Evolutionary conservation across 2,113 vertebrate genomes (phyloP).

Genomic region (Nematolebias whitei): DNA sequence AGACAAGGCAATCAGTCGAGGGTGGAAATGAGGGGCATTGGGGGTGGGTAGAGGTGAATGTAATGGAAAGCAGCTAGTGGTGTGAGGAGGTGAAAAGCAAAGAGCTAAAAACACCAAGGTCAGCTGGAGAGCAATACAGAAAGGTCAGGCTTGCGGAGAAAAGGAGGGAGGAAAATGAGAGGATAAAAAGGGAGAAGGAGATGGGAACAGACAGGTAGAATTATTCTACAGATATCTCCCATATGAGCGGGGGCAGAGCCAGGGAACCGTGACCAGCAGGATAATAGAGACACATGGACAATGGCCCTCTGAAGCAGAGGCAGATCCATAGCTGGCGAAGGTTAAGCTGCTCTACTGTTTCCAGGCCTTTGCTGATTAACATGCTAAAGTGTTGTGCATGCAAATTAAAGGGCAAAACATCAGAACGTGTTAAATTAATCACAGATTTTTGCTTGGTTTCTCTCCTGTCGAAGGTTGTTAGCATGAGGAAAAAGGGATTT

Average conservation of each 20-base stretch:
- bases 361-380: slow-evolving; percentile 26
- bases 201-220: slow-evolving; percentile 72
- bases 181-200: slow-evolving; percentile 36
- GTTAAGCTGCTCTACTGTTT: slow-evolving; percentile 48
- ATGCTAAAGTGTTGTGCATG: slow-evolving; percentile 35
- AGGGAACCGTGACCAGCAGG: slow-evolving; percentile 60
- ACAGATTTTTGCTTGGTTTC: background rate
- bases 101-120: slow-evolving; percentile 69
- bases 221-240: slow-evolving; percentile 67
- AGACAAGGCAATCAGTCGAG: slow-evolving; percentile 40
- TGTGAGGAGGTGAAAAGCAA: slow-evolving; percentile 42
- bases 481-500: slow-evolving; percentile 9
- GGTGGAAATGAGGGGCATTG: slow-evolving; percentile 39
- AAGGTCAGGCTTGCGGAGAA: slow-evolving; percentile 51
- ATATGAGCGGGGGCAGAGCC: slow-evolving; percentile 50
- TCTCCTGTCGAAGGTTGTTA: slow-evolving; percentile 3
- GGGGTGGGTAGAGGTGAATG: slow-evolving; percentile 21
- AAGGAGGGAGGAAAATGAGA: background rate
- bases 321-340: slow-evolving; percentile 46
- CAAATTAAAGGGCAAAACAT: slow-evolving; percentile 37
- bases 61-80: slow-evolving; percentile 19
- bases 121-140: slow-evolving; percentile 65
- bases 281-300: slow-evolving; percentile 68
- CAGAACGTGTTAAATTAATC: slow-evolving; percentile 10
- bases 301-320: slow-evolving; percentile 49